Evolutionary conservation across 1,140 invertebrate genomes (phyloP).

Genomic region (Drosophila ambigua): DNA sequence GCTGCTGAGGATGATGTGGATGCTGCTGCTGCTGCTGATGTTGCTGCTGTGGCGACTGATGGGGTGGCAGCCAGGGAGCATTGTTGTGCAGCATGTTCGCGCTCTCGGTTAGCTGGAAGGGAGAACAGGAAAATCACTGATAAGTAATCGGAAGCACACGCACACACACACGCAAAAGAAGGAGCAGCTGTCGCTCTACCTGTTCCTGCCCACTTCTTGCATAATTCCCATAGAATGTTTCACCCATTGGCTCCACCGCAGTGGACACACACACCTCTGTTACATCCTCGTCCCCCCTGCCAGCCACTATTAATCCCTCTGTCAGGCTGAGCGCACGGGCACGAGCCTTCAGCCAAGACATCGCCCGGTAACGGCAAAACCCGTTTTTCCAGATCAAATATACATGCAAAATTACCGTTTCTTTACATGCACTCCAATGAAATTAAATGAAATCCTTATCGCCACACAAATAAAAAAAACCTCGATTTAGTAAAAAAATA

Average conservation of each 20-base stretch:
- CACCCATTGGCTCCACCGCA: conserved; percentile 5
- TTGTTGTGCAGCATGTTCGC: conserved; percentile 74
- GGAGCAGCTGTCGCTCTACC: conserved; percentile 17
- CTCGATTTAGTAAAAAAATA: neutral
- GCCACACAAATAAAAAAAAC: conserved; percentile 2
- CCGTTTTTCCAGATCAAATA: no score
- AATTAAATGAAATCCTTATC: no score
- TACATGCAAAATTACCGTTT: conserved; percentile 10
- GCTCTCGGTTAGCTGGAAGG: conserved; percentile 23
- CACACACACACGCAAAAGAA: neutral
- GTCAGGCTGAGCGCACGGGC: neutral
- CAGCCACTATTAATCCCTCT: neutral
- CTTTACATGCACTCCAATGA: no score
- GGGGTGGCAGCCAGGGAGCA: conserved; percentile 64
- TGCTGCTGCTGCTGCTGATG: conserved; percentile 22
- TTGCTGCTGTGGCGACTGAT: conserved; percentile 40
- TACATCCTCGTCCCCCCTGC: neutral
- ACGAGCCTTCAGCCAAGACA: conserved; percentile 29
- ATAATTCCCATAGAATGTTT: conserved; percentile 6
- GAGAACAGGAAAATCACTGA: conserved; percentile 2
- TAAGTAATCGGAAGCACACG: neutral
- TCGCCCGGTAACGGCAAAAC: neutral
- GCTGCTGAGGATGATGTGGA: conserved; percentile 39
- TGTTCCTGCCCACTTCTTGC: conserved; percentile 11
- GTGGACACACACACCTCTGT: neutral